Evolutionary conservation across 2,113 vertebrate species (phyloP).

Genomic region (Rhinopomastus cyanomelas): DNA sequence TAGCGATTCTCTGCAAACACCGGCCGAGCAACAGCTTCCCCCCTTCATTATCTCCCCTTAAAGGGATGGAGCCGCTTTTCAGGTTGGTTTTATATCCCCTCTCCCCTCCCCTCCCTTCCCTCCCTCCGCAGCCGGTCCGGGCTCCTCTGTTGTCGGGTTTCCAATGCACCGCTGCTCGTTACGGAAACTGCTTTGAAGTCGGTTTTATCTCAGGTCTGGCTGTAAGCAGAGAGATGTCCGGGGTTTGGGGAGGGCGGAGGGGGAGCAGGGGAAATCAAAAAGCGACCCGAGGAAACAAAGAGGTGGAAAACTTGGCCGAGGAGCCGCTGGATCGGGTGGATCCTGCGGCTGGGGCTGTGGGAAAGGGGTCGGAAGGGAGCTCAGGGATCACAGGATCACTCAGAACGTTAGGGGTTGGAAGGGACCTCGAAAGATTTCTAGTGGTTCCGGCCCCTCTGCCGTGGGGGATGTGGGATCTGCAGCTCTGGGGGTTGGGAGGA

Average conservation of each 20-base stretch:
- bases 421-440: no score
- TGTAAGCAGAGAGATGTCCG: neutral
- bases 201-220: neutral
- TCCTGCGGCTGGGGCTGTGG: neutral
- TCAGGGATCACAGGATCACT: no score
- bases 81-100: conserved; percentile 2
- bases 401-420: no score
- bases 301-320: neutral
- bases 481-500: neutral
- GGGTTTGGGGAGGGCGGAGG: accelerated
- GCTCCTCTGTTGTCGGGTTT: neutral
- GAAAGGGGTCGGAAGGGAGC: no score
- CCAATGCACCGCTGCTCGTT: conserved; percentile 20
- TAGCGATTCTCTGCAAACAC: conserved; percentile 66
- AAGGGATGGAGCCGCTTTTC: conserved; percentile 47
- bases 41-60: conserved; percentile 69
- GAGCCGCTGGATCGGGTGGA: neutral
- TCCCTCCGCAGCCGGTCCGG: no score
- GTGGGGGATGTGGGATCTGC: neutral
- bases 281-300: neutral
- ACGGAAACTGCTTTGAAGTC: conserved; percentile 34
- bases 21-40: conserved; percentile 55
- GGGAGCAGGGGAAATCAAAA: neutral
- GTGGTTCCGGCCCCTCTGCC: no score
- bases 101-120: no score